Percentiles rank a stretch among this genome's conserved stretches.
Conservation (phyloP, 2,113 vertebrate species). For the Macrotis lagotis region DNA sequence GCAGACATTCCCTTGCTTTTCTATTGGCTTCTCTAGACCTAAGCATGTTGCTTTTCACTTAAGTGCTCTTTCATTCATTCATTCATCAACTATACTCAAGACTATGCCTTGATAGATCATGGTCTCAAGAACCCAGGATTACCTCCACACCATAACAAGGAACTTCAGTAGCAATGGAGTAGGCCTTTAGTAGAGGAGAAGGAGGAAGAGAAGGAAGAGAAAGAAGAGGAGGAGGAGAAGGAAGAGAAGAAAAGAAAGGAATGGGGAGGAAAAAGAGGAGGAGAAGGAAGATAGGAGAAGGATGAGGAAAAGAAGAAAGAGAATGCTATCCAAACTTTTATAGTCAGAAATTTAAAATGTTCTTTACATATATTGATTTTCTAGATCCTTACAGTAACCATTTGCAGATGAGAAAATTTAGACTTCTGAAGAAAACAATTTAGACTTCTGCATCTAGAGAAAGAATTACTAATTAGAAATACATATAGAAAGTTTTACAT, state of each 20-base stretch:
- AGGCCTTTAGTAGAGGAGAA: not conserved
- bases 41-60: not conserved
- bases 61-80: not conserved
- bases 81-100: not conserved
- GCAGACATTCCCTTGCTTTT: not conserved
- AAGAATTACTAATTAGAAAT: too few relatives aligned
- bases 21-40: not conserved
- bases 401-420: not conserved
- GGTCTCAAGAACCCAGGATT: not conserved
- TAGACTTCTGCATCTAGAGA: too few relatives aligned
- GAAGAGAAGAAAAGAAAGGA: too few relatives aligned
- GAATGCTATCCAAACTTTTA: too few relatives aligned
- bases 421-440: not conserved
- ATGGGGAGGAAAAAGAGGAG: too few relatives aligned
- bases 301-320: too few relatives aligned
- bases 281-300: too few relatives aligned
- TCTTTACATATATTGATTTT: not conserved
- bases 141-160: not conserved
- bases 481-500: too few relatives aligned
- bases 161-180: not conserved
- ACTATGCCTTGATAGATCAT: not conserved
- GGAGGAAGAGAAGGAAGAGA: too few relatives aligned
- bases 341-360: not conserved
- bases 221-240: not conserved
- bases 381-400: not conserved